Percentiles rank a stretch among this genome's conserved stretches.
Conservation (phyloP, 2,797 vertebrate species). For the Megalops cyprinoides region DNA sequence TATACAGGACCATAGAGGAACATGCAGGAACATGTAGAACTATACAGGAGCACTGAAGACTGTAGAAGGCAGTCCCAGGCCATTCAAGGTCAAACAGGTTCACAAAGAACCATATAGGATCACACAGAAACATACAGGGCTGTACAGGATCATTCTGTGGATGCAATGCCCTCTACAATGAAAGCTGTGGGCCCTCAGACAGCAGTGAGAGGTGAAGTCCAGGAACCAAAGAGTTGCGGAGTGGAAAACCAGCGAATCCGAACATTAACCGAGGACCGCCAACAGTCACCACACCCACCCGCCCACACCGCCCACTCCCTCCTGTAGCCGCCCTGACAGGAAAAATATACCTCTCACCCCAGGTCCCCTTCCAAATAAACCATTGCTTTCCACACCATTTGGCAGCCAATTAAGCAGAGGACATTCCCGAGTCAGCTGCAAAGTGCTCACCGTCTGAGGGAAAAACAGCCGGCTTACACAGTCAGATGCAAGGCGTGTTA, state of each 20-base stretch:
- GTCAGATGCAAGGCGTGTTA: neutral
- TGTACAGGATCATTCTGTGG: neutral
- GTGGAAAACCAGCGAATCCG: constrained; percentile 10
- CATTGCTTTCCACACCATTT: constrained; percentile 76
- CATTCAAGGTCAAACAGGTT: neutral
- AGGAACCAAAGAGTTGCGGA: constrained; percentile 66
- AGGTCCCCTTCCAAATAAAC: constrained; percentile 69
- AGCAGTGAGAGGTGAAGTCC: neutral
- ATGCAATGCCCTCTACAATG: too few species aligned
- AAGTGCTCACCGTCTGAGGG: constrained; percentile 30
- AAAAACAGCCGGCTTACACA: neutral
- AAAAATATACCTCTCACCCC: neutral
- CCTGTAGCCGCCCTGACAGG: neutral
- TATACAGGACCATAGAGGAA: too few species aligned
- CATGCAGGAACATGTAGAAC: too few species aligned
- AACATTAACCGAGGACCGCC: neutral
- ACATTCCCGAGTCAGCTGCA: constrained; percentile 68
- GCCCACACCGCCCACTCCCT: neutral
- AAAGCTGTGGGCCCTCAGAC: too few species aligned
- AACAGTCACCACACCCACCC: too few species aligned
- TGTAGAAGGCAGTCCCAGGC: too few species aligned
- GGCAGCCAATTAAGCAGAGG: constrained; percentile 72
- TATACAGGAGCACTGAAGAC: too few species aligned
- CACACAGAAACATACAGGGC: too few species aligned
- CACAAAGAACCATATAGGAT: too few species aligned